Evolutionary conservation across 1,140 invertebrate genomes (phyloP).

Genomic region (Dolichoris vasculosae): DNA sequence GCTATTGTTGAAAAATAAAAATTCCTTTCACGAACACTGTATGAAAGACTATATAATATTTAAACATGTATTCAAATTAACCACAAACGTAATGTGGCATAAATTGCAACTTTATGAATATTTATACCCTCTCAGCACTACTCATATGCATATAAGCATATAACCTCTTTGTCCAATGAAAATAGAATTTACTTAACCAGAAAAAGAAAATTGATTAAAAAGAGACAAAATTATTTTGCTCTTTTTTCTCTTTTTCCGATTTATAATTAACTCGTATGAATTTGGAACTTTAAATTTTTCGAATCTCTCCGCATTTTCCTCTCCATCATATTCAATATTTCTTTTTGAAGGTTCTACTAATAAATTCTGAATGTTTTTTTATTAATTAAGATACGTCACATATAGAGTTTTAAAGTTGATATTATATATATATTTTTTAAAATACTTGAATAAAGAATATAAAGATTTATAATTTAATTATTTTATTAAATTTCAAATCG

Average conservation of each 20-base stretch:
- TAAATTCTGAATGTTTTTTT: background rate
- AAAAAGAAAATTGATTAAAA: background rate
- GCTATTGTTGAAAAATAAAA: slow-evolving; percentile 14
- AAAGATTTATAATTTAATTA: too few relatives aligned
- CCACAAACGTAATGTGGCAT: background rate
- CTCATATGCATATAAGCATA: background rate
- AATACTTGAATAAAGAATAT: too few relatives aligned
- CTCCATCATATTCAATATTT: background rate
- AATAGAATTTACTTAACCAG: background rate
- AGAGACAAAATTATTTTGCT: background rate
- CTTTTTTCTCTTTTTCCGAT: background rate
- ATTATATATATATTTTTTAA: too few relatives aligned
- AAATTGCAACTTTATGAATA: background rate
- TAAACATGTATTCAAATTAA: background rate
- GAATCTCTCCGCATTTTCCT: background rate
- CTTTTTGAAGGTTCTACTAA: background rate
- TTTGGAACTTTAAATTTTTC: background rate
- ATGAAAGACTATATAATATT: background rate
- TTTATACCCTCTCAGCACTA: background rate
- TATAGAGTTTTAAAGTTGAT: too few relatives aligned
- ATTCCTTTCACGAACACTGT: slow-evolving; percentile 23
- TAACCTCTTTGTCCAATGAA: slow-evolving; percentile 31
- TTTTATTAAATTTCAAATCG: too few relatives aligned
- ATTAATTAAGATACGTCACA: too few relatives aligned
- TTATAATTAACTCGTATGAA: background rate